Conservation (phyloP, 2,797 vertebrate genomes). For the Ataeniobius toweri region DNA sequence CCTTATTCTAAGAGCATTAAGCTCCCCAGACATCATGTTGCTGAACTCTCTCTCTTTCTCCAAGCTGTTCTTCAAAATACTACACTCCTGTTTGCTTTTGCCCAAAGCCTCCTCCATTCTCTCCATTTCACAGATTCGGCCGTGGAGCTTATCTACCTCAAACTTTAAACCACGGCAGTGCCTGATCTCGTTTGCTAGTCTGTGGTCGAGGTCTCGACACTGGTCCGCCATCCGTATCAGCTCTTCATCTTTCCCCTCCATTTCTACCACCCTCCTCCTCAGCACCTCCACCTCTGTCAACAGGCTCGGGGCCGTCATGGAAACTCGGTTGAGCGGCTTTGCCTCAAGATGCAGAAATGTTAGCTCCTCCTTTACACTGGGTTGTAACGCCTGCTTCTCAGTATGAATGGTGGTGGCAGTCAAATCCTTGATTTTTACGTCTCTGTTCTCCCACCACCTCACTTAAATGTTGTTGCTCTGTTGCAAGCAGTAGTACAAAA, state of each 20-base stretch:
- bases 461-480: constrained; percentile 87
- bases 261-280: constrained; percentile 89
- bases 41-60: constrained; percentile 89
- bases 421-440: constrained; percentile 80
- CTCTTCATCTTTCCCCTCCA: constrained; percentile 97
- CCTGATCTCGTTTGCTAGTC: constrained; percentile 86
- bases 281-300: constrained; percentile 91
- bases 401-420: constrained; percentile 78
- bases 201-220: constrained; percentile 89
- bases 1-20: constrained; percentile 86
- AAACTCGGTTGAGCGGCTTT: constrained; percentile 76
- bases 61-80: constrained; percentile 85
- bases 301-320: constrained; percentile 83
- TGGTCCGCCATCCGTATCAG: constrained; percentile 93
- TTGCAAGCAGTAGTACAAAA: constrained; percentile 89
- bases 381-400: constrained; percentile 76
- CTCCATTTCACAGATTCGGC: constrained; percentile 91
- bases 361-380: constrained; percentile 75
- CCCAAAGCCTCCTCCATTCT: constrained; percentile 92
- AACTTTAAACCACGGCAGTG: constrained; percentile 86
- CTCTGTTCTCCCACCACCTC: constrained; percentile 84
- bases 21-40: constrained; percentile 86
- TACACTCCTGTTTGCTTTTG: constrained; percentile 92
- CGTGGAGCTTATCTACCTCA: constrained; percentile 91
- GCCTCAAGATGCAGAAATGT: constrained; percentile 78